Evolutionary conservation across 2,113 vertebrate genomes (phyloP).

Genomic region (Andinoacara biseriatus): DNA sequence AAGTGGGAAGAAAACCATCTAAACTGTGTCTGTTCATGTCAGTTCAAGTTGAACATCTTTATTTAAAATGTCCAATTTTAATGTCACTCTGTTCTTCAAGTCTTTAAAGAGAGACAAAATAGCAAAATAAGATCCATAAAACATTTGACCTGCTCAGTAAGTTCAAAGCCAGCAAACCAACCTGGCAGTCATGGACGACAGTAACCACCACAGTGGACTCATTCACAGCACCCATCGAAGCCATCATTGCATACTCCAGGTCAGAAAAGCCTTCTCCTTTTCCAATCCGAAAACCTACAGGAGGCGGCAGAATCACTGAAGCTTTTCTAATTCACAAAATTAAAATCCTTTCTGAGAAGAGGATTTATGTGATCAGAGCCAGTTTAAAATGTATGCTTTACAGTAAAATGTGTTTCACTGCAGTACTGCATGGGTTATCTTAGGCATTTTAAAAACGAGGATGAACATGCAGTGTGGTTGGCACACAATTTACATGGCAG

Average conservation of each 20-base stretch:
- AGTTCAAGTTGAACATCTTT: neutral
- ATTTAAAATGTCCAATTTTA: neutral
- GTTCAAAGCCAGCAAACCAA: slow-evolving; percentile 54
- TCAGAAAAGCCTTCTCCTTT: slow-evolving; percentile 97
- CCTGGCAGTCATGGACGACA: slow-evolving; percentile 95
- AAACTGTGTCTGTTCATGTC: neutral
- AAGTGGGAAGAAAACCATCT: neutral
- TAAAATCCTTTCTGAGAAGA: neutral
- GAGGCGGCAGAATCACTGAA: neutral
- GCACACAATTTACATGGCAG: neutral
- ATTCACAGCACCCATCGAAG: slow-evolving; percentile 86
- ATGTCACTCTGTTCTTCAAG: neutral
- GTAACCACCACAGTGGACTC: slow-evolving; percentile 88
- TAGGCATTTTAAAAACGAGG: slow-evolving; percentile 33
- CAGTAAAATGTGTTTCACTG: slow-evolving; percentile 33
- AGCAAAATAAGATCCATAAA: neutral
- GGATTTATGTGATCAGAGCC: no score
- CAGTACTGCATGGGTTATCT: slow-evolving; percentile 22
- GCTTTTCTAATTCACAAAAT: no score
- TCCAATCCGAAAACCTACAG: slow-evolving; percentile 90
- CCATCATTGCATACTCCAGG: slow-evolving; percentile 96
- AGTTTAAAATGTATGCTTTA: neutral
- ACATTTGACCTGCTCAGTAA: neutral
- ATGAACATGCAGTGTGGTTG: slow-evolving; percentile 6
- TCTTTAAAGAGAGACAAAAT: neutral